Evolutionary conservation across 2,797 vertebrate species (phyloP), one percentile per base, ranked within the genome.

Genomic region (Margarornis squamiger): DNA sequence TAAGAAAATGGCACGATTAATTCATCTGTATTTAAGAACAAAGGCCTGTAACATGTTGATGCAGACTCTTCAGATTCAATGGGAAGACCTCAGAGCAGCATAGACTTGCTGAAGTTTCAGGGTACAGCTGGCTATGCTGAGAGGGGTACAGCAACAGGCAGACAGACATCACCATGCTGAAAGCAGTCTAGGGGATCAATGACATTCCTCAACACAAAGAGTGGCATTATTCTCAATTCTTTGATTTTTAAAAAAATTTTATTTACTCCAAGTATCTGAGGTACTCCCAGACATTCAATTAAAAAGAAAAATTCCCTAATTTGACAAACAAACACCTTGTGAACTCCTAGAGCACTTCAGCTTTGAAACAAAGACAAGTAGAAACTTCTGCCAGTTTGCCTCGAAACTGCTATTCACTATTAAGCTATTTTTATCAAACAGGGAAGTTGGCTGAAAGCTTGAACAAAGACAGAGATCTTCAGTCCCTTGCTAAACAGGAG

Each of bases 371-470:
- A 93, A 89, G 92, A 27, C n/a, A 73, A 63, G 85, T 36, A 72
- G 66, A 79, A 88, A 73, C 70, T 79, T 90, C 43, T 70, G 58
- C 43, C 43, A 72, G 58, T 66, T 86, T 81, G 24, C 85, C 54
- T 51, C 1, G 2, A 86, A 94, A 66, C 43, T 75, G 52, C 30
- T 71, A 76, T 73, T 92, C 32, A 8, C 39, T 78, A 11, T 62
- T 62, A 46, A 85, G 74, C 63, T 90, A 73, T 88, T 92, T 92
- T 93, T 80, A 61, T 82, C 74, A 49, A 32, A 90, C 62, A 84
- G 45, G 51, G 74, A 93, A 96, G 71, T 48, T 95, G 88, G 77
- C 67, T 79, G 55, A 84, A 86, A 66, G 70, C 88, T 86, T 73
- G 59, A 88, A 79, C 67, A 95, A 91, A 93, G 45, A 90, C 51